A percentile compares a stretch with the other conserved stretches of the same genome.
These are phyloP conservation scores for Procapra przewalskii DNA, from an alignment of 2,113 vertebrate species.

Conservation along the genomic window DNA sequence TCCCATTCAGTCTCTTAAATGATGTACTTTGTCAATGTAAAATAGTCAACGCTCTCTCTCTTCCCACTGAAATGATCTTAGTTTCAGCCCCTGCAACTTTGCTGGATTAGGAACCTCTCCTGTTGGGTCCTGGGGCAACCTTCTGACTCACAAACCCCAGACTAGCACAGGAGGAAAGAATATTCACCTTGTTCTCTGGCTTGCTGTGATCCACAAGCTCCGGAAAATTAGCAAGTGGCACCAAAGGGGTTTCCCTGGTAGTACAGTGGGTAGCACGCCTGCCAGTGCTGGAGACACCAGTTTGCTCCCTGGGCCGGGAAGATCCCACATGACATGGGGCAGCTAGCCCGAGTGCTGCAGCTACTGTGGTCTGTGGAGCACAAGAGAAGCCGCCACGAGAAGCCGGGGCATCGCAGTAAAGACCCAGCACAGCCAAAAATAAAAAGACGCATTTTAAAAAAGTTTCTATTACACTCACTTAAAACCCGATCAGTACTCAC, in stretches of 20 bases:
- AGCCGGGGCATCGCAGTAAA: background rate
- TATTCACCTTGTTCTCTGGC: no score
- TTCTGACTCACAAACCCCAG: background rate
- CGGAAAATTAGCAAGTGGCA: background rate
- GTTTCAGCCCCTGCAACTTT: background rate
- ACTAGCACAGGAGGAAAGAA: no score
- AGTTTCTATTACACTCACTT: background rate
- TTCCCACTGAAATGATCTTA: background rate
- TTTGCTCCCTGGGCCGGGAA: background rate
- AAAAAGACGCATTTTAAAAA: rapidly evolving
- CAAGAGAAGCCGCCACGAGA: background rate
- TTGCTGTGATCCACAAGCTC: background rate
- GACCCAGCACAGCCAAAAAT: background rate
- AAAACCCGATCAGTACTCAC: background rate
- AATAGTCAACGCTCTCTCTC: background rate
- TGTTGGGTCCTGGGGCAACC: background rate
- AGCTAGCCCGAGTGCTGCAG: rapidly evolving
- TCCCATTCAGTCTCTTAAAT: background rate
- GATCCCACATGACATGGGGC: rapidly evolving
- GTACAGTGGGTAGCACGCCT: rapidly evolving
- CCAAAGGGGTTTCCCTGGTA: background rate
- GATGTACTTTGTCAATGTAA: background rate
- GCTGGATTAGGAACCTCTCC: background rate
- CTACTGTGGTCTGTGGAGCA: background rate
- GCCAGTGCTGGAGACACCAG: background rate